A percentile compares a stretch with the other conserved stretches of the same genome.
Conservation (phyloP, 23 tunicate genomes). For the Halocynthia roretzi region DNA sequence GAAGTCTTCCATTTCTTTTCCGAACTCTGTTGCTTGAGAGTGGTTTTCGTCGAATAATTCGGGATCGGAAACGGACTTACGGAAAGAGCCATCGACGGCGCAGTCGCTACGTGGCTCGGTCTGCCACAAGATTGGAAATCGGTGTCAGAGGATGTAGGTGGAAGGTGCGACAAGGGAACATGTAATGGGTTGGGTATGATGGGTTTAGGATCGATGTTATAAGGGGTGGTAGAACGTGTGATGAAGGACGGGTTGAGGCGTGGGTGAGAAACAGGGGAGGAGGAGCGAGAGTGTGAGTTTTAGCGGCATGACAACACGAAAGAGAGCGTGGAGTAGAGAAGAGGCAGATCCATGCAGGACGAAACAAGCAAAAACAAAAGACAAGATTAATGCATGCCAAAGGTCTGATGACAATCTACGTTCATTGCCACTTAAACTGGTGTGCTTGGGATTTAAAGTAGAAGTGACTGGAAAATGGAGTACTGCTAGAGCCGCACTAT, state of each 20-base stretch:
- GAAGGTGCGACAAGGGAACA: too few relatives aligned
- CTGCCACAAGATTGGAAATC: too few relatives aligned
- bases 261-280: neutral
- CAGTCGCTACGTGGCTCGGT: too few relatives aligned
- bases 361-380: neutral
- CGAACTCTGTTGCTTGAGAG: constrained; percentile 53
- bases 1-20: constrained; percentile 78
- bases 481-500: too few relatives aligned
- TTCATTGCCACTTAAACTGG: too few relatives aligned
- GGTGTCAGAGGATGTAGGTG: too few relatives aligned
- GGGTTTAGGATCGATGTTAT: too few relatives aligned
- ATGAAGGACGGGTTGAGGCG: neutral
- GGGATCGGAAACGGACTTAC: constrained; percentile 5
- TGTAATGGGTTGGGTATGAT: too few relatives aligned
- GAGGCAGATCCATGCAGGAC: constrained; percentile 16
- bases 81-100: too few relatives aligned
- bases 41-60: constrained; percentile 35
- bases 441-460: too few relatives aligned
- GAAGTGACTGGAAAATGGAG: too few relatives aligned
- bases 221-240: neutral
- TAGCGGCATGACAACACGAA: neutral
- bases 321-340: neutral
- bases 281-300: neutral
- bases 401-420: too few relatives aligned
- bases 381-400: constrained; percentile 8